phyloP scores from a whole-genome alignment of 1,140 invertebrate genomes.

The Drosophila hydei region DNA sequence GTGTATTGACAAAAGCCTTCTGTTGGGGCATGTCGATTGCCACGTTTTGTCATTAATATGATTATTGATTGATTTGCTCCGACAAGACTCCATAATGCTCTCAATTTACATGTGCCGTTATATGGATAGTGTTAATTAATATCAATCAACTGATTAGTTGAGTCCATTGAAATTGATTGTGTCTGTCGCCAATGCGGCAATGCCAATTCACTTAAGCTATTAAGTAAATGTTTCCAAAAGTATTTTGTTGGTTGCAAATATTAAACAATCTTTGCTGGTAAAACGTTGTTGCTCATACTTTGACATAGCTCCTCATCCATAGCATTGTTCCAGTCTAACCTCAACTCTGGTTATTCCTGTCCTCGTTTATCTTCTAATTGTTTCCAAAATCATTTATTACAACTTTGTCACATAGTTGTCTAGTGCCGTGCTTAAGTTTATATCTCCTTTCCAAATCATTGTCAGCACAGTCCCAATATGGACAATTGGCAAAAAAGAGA shows the following conservation, averaged over 20 bases:
- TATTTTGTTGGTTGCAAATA: no score
- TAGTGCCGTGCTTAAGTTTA: no score
- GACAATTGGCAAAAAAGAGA: background rate
- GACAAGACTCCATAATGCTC: slow-evolving; percentile 30
- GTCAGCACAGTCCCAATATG: background rate
- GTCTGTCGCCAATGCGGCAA: background rate
- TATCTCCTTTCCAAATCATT: background rate
- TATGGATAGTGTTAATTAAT: slow-evolving; percentile 56
- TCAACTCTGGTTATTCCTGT: no score
- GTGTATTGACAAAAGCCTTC: slow-evolving; percentile 56
- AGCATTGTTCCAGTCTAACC: no score
- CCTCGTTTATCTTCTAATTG: no score
- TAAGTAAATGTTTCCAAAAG: background rate
- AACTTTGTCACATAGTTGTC: no score
- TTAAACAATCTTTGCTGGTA: no score
- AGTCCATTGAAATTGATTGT: slow-evolving; percentile 37
- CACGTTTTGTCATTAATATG: slow-evolving; percentile 57
- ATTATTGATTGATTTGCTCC: slow-evolving; percentile 58
- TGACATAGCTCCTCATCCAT: no score
- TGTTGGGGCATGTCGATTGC: slow-evolving; percentile 33
- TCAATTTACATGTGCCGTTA: slow-evolving; percentile 25
- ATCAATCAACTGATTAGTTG: slow-evolving; percentile 70
- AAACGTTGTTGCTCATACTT: no score
- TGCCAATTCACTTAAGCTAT: no score
- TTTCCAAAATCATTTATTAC: no score